These are phyloP conservation scores for Taenioides sp. DNA, from an alignment of 2,797 vertebrate species.

Conservation along the genomic window DNA sequence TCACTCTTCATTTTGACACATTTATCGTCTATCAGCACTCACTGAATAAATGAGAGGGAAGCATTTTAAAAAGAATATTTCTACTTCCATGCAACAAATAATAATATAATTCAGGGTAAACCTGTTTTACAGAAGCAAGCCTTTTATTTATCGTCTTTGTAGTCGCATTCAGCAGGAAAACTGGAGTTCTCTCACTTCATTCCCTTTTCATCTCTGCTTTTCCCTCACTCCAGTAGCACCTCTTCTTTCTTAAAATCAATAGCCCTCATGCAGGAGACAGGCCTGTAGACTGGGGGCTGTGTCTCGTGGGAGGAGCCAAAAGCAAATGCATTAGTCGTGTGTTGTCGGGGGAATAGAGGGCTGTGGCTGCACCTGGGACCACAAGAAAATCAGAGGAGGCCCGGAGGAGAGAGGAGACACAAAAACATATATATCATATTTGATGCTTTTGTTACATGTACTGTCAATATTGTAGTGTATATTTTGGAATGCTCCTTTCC, in stretches of 20 bases:
- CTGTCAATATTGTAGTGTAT: neutral
- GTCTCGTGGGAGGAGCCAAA: slow-evolving; percentile 29
- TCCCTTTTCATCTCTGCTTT: slow-evolving; percentile 13
- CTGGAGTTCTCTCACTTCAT: slow-evolving; percentile 8
- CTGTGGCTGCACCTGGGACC: slow-evolving; percentile 40
- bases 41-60: too few species aligned
- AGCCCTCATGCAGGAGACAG: slow-evolving; percentile 46
- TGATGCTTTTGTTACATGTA: neutral
- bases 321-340: slow-evolving; percentile 64
- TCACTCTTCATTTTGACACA: neutral
- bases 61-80: neutral
- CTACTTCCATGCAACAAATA: neutral
- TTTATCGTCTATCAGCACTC: neutral
- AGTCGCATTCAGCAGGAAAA: slow-evolving; percentile 7
- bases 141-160: slow-evolving; percentile 19
- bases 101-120: neutral
- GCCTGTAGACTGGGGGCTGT: slow-evolving; percentile 37
- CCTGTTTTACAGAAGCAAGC: neutral
- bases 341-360: slow-evolving; percentile 46
- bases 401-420: neutral
- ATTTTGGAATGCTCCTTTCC: neutral
- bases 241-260: slow-evolving; percentile 58
- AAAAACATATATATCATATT: neutral
- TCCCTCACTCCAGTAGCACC: slow-evolving; percentile 6
- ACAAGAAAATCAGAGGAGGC: slow-evolving; percentile 16